These are phyloP conservation scores for Aphaenogaster ashmeadi DNA, from an alignment of 1,140 invertebrate species.

Conservation along the genomic window DNA sequence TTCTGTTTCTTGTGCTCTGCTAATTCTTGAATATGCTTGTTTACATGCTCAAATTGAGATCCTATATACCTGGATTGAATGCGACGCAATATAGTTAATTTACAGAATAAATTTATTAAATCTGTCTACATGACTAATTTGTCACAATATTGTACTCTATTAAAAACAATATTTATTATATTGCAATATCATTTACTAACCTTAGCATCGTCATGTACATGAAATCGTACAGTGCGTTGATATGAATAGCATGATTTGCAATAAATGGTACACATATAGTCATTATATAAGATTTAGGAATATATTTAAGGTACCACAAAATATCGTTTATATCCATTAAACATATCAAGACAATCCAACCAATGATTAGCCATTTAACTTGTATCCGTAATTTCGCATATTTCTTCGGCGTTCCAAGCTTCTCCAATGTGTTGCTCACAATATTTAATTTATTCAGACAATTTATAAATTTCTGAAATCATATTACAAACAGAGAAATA, in stretches of 20 bases:
- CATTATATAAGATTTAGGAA: neutral
- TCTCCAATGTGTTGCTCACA: constrained; percentile 31
- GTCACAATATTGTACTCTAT: neutral
- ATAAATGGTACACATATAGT: neutral
- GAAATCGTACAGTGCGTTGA: neutral
- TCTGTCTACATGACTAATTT: neutral
- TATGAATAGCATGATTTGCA: neutral
- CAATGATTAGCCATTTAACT: constrained; percentile 1
- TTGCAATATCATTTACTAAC: constrained; percentile 8
- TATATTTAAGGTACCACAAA: neutral
- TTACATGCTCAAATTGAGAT: constrained; percentile 25
- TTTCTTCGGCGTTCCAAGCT: constrained; percentile 14
- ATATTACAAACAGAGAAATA: neutral
- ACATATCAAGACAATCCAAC: neutral
- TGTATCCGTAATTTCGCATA: constrained; percentile 11
- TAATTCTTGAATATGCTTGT: constrained; percentile 45
- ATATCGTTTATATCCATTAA: neutral
- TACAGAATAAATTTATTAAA: neutral
- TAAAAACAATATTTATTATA: neutral
- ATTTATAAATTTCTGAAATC: constrained; percentile 22
- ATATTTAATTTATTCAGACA: constrained; percentile 28
- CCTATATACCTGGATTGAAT: constrained; percentile 32
- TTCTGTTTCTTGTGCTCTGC: neutral
- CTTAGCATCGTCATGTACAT: neutral
- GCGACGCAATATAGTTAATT: neutral